A percentile compares a stretch with the other conserved stretches of the same genome.
These are phyloP conservation scores for Lithophane semibrunnea DNA, from an alignment of 2,888 invertebrate species.

Conservation along the genomic window DNA sequence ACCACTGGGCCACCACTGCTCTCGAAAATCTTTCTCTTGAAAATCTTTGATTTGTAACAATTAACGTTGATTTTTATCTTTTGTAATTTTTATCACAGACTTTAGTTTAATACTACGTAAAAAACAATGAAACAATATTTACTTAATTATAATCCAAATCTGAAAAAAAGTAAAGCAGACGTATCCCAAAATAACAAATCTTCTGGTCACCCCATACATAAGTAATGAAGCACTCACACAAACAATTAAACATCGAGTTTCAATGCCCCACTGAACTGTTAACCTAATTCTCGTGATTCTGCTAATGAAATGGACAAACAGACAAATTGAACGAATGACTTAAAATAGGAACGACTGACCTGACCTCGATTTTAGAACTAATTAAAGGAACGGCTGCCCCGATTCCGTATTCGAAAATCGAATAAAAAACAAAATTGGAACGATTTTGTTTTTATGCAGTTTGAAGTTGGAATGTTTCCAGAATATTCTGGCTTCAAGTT, in stretches of 20 bases:
- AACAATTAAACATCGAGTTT: slow-evolving; percentile 62
- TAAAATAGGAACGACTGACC: slow-evolving; percentile 25
- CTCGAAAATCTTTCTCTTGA: no score
- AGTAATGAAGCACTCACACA: slow-evolving; percentile 51
- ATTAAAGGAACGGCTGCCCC: slow-evolving; percentile 43
- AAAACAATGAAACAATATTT: not conserved
- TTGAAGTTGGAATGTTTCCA: slow-evolving; percentile 51
- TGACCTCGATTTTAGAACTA: slow-evolving; percentile 24
- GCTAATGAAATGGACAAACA: slow-evolving; percentile 52
- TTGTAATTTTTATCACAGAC: not conserved
- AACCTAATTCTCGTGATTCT: slow-evolving; percentile 67
- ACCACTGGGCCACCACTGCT: no score
- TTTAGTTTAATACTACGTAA: not conserved
- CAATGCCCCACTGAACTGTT: slow-evolving; percentile 68
- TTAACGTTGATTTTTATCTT: not conserved
- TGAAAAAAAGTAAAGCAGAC: no score
- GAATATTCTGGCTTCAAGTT: not conserved
- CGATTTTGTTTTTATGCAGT: slow-evolving; percentile 39
- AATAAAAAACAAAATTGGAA: slow-evolving; percentile 24
- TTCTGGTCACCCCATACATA: slow-evolving; percentile 44
- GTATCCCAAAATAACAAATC: slow-evolving; percentile 14
- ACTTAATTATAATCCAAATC: not conserved
- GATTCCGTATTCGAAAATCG: slow-evolving; percentile 44
- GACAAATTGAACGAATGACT: slow-evolving; percentile 32
- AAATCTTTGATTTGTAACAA: not conserved